Evolutionary conservation across 2,888 invertebrate genomes (phyloP).

Genomic region (Odontocolon sp.): DNA sequence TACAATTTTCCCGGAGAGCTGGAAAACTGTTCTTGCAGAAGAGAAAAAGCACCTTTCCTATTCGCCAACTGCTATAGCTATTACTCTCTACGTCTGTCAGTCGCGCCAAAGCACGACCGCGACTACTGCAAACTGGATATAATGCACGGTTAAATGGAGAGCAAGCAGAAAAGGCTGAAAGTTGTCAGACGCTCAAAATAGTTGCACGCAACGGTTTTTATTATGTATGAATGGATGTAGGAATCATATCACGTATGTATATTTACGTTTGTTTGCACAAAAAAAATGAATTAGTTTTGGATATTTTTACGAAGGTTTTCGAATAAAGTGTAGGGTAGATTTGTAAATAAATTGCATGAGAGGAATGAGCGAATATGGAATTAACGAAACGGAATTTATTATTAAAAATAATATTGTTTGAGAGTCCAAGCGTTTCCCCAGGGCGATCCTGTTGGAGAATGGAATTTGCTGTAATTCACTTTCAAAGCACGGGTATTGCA

Average conservation of each 20-base stretch:
- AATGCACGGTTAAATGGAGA: slow-evolving; percentile 27
- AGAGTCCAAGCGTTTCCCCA: neutral
- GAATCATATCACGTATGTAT: no score
- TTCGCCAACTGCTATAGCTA: neutral
- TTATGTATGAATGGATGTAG: neutral
- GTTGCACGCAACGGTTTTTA: neutral
- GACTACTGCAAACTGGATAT: slow-evolving; percentile 21
- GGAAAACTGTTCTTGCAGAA: neutral
- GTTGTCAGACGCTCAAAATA: slow-evolving; percentile 3
- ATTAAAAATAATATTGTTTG: neutral
- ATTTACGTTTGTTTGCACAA: no score
- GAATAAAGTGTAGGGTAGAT: no score
- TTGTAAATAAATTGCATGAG: neutral
- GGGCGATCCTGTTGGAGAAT: neutral
- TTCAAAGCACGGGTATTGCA: neutral
- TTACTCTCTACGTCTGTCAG: neutral
- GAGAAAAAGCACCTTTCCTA: neutral
- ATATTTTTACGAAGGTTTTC: no score
- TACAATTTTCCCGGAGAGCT: neutral
- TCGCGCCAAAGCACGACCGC: slow-evolving; percentile 4
- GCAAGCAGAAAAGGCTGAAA: slow-evolving; percentile 19
- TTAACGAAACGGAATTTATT: neutral
- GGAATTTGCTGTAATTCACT: slow-evolving; percentile 16
- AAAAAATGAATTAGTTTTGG: no score
- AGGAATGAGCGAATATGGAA: neutral